Percentiles rank a stretch among this genome's conserved stretches.
These are phyloP conservation scores for Caenorhabditis angaria DNA, from an alignment of 2,888 invertebrate species.

Conservation along the genomic window DNA sequence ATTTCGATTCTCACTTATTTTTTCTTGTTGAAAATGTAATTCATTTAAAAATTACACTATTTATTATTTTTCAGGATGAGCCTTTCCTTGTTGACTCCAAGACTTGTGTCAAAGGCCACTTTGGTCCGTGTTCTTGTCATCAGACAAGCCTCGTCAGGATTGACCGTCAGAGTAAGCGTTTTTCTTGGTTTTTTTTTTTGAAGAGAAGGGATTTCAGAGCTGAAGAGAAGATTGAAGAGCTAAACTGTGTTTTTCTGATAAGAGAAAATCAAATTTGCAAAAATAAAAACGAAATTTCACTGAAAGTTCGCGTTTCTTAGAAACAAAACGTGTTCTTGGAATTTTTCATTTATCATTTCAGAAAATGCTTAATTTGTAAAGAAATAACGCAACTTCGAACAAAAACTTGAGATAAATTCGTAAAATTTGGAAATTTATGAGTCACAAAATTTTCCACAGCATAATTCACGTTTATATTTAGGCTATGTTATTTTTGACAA, in stretches of 20 bases:
- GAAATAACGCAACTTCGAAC: too few species aligned
- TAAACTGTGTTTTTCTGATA: neutral
- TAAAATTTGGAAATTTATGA: too few species aligned
- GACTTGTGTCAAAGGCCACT: conserved; percentile 50
- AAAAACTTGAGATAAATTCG: too few species aligned
- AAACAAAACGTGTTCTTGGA: too few species aligned
- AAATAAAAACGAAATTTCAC: too few species aligned
- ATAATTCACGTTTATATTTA: neutral
- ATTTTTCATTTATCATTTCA: too few species aligned
- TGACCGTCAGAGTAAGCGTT: conserved; percentile 25
- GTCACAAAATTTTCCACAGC: neutral
- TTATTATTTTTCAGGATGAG: conserved; percentile 53
- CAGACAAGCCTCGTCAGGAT: conserved; percentile 44
- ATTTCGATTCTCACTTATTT: neutral
- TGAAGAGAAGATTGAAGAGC: neutral
- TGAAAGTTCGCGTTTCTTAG: too few species aligned
- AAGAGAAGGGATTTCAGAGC: neutral
- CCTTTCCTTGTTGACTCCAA: conserved; percentile 60
- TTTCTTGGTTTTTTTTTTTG: neutral
- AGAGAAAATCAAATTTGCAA: too few species aligned
- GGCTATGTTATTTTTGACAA: neutral
- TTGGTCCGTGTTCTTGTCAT: conserved; percentile 50
- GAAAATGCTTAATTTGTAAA: too few species aligned
- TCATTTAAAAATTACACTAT: neutral
- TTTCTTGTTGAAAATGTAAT: neutral